Evolutionary conservation across 2,797 vertebrate genomes (phyloP).

Genomic region (Arremon aurantiirostris): DNA sequence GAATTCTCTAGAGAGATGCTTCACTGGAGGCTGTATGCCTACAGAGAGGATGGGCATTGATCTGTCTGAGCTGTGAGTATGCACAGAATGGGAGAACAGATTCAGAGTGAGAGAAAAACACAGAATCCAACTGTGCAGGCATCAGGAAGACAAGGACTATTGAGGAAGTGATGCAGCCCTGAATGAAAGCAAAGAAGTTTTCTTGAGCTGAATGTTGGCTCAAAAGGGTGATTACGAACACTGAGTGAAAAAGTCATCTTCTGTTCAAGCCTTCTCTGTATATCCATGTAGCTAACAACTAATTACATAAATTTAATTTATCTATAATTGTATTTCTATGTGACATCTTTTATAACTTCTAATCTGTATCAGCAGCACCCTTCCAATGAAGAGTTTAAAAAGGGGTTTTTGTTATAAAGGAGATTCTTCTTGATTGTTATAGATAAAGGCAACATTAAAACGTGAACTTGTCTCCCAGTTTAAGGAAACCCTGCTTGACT

Average conservation of each 20-base stretch:
- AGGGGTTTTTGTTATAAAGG: background rate
- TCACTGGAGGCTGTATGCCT: background rate
- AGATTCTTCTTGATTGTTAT: background rate
- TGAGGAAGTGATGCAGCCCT: background rate
- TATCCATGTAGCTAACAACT: background rate
- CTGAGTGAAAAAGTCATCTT: background rate
- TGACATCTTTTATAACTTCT: background rate
- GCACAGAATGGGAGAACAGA: background rate
- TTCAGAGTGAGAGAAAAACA: background rate
- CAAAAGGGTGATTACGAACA: background rate
- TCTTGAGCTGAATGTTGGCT: background rate
- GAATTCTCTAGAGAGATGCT: background rate
- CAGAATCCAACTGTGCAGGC: conserved; percentile 7
- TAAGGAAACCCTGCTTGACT: background rate
- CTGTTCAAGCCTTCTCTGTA: background rate
- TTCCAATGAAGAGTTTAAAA: background rate
- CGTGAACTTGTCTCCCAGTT: background rate
- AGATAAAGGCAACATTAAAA: background rate
- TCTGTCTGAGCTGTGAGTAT: background rate
- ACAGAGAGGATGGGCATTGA: background rate
- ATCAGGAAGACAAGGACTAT: conserved; percentile 8
- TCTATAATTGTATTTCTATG: background rate
- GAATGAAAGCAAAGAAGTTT: background rate
- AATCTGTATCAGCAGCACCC: background rate
- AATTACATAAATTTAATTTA: background rate